phyloP scores from a whole-genome alignment of 1,140 invertebrate species.

The Hyles euphorbiae region DNA sequence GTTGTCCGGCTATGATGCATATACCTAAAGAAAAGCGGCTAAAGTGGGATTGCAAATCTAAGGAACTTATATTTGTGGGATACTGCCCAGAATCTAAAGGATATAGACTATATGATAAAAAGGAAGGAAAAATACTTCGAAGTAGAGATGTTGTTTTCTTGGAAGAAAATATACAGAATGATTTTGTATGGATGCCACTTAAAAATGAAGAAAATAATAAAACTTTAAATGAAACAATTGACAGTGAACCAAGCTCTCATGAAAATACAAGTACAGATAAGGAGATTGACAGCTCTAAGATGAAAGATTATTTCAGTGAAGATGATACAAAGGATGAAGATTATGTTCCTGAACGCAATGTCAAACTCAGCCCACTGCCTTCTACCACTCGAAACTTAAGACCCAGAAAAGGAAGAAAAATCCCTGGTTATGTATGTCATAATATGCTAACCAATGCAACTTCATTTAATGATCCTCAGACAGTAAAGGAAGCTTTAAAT shows the following conservation, averaged over 20 bases:
- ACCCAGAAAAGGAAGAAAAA: constrained; percentile 9
- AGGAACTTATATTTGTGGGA: constrained; percentile 14
- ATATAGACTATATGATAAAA: constrained; percentile 13
- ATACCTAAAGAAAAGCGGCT: no score
- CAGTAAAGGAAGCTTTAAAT: constrained; percentile 20
- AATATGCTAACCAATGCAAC: constrained; percentile 9
- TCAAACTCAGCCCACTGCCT: no score
- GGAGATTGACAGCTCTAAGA: no score
- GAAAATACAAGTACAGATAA: no score
- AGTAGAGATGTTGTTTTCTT: constrained; percentile 14
- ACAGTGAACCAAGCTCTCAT: no score
- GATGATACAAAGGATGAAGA: no score
- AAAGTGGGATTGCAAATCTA: constrained; percentile 43
- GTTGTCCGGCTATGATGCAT: no score
- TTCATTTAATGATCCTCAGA: constrained; percentile 18
- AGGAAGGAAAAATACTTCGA: constrained; percentile 4
- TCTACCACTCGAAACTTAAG: no score
- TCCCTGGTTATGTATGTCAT: background rate
- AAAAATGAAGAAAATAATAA: no score
- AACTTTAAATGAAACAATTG: no score
- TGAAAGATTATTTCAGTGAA: no score
- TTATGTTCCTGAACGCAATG: constrained; percentile 5
- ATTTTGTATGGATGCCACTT: background rate
- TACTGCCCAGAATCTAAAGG: constrained; percentile 14
- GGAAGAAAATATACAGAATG: background rate